phyloP scores from a whole-genome alignment of 2,888 invertebrate genomes.

The Leptinotarsa juncta region DNA sequence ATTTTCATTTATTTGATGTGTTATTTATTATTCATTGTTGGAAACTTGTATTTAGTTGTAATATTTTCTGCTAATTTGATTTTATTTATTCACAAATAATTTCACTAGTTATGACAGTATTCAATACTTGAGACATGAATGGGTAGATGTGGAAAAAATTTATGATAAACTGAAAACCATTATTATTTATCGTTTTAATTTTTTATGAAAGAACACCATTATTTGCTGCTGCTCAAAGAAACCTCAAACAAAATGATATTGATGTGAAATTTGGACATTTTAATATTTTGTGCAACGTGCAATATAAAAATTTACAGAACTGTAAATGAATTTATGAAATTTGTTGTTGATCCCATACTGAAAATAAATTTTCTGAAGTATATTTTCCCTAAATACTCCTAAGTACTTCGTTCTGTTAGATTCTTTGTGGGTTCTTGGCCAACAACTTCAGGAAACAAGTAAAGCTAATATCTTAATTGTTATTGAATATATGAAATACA shows the following conservation, averaged over 20 bases:
- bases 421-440: slow-evolving; percentile 56
- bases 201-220: not conserved
- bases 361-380: slow-evolving; percentile 42
- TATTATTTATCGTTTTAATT: not conserved
- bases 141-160: not conserved
- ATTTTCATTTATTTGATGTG: not conserved
- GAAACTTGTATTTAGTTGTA: not conserved
- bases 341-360: slow-evolving; percentile 42
- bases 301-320: slow-evolving; percentile 30
- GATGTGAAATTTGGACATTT: slow-evolving; percentile 20
- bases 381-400: slow-evolving; percentile 19
- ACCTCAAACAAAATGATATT: slow-evolving; percentile 17
- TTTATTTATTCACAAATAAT: not conserved
- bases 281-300: slow-evolving; percentile 30
- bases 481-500: slow-evolving; percentile 58
- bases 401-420: slow-evolving; percentile 51
- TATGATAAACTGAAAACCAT: not conserved
- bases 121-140: not conserved
- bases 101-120: not conserved
- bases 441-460: slow-evolving; percentile 49
- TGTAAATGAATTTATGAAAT: not conserved
- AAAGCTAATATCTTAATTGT: slow-evolving; percentile 55
- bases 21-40: not conserved
- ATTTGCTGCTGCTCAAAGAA: not conserved
- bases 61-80: not conserved